Conservation (phyloP, 2,888 invertebrate genomes). For the Andrena dorsata region DNA sequence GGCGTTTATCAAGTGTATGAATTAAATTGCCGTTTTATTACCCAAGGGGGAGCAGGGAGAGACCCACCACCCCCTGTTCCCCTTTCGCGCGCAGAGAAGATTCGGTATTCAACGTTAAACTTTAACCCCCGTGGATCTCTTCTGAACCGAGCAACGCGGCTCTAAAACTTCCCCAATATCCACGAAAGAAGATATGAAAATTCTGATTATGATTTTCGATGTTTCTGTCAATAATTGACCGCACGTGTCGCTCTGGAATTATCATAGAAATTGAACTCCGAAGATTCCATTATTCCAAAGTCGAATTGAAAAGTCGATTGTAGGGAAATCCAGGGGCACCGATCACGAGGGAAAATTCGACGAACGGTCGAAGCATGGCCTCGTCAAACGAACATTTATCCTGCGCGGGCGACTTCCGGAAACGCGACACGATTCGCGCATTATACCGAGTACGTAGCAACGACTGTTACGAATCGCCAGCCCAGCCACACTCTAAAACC, state of each 20-base stretch:
- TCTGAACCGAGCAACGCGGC: slow-evolving; percentile 12
- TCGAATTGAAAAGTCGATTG: not conserved
- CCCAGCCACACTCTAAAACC: slow-evolving; percentile 72
- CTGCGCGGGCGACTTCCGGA: slow-evolving; percentile 63
- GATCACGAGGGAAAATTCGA: slow-evolving; percentile 3
- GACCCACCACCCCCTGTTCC: slow-evolving; percentile 52
- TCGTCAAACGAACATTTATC: slow-evolving; percentile 61
- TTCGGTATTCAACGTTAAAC: slow-evolving; percentile 71
- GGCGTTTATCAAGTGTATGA: slow-evolving; percentile 84
- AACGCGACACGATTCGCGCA: slow-evolving; percentile 81
- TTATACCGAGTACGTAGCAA: slow-evolving; percentile 76
- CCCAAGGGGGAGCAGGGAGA: slow-evolving; percentile 75
- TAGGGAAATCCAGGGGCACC: not conserved
- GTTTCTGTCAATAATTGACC: not conserved
- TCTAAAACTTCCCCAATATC: not conserved
- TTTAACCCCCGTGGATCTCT: slow-evolving; percentile 55
- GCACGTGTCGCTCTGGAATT: too few species aligned
- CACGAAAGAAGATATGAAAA: not conserved
- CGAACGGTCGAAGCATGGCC: slow-evolving; percentile 10
- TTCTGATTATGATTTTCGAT: not conserved
- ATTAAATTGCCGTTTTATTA: slow-evolving; percentile 85
- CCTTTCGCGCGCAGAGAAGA: slow-evolving; percentile 64
- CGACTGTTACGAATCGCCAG: slow-evolving; percentile 81
- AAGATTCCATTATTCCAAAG: too few species aligned
- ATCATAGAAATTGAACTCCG: too few species aligned